phyloP scores from a whole-genome alignment of 2,888 invertebrate genomes.

The Odontocolon sp. region DNA sequence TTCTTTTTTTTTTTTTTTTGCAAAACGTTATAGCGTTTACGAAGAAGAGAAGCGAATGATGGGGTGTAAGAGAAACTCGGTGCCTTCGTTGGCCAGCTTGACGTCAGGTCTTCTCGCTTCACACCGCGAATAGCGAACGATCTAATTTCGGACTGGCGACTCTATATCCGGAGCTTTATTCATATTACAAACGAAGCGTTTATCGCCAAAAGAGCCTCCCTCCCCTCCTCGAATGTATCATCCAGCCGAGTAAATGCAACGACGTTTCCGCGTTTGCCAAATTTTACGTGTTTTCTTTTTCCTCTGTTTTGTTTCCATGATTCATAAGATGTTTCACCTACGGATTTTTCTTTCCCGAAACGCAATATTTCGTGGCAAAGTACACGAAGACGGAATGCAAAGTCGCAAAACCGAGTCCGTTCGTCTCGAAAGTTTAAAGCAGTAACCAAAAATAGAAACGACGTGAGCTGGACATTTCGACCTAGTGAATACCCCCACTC shows the following conservation, averaged over 20 bases:
- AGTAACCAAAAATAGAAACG: conserved; percentile 77
- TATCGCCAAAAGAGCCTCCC: conserved; percentile 39
- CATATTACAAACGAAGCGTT: conserved; percentile 77
- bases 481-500: conserved; percentile 64
- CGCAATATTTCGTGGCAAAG: conserved; percentile 33
- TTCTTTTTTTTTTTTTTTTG: neutral
- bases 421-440: conserved; percentile 43
- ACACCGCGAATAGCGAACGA: conserved; percentile 73
- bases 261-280: neutral
- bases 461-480: conserved; percentile 78
- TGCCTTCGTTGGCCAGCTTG: conserved; percentile 63
- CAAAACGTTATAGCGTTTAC: conserved; percentile 61
- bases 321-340: no score
- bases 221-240: neutral
- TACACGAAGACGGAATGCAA: conserved; percentile 70
- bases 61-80: conserved; percentile 27
- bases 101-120: conserved; percentile 71
- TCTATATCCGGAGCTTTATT: conserved; percentile 79
- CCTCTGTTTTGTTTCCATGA: neutral
- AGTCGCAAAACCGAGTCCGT: conserved; percentile 57
- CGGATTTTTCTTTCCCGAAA: no score
- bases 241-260: conserved; percentile 2
- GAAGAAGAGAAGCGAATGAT: conserved; percentile 59
- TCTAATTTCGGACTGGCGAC: conserved; percentile 75
- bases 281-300: neutral